Base-by-base conservation (phyloP, 2,888 invertebrate genomes). In the Acanthoscelides obtectus region DNA sequence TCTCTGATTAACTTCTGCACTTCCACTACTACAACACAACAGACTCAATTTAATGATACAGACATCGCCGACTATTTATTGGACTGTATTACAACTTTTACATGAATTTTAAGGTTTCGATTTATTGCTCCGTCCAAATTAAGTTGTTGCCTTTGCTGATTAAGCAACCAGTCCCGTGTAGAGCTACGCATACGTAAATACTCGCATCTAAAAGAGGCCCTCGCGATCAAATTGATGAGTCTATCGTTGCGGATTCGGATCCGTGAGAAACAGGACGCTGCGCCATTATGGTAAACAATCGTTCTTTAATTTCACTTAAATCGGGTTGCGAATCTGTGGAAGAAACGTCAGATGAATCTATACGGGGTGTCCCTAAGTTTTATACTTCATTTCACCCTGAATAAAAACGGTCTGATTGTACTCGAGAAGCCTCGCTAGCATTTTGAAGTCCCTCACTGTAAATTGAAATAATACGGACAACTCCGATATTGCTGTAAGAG, bases 71-170 rank as follows among this genome's bases (percentile, higher is more conserved):
- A 21, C 71, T 78, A 79, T 80, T 80, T 81, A 81, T 81, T 79
- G 79, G 78, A 80, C 78, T 78, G 80, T 81, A 77, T 72, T 75
- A 79, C 78, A 79, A 76, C 72, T 74, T 72, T 77, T 79, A 81
- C 81, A 81, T 77, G 79, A 81, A 78, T 80, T 80, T 80, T 78
- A 77, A 80, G 78, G 77, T 76, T 74, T 76, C 78, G 76, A 81
- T 81, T 81, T 81, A 81, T 77, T 75, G 77, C 76, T 72, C 70
- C 72, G 73, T 75, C 77, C 78, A 80, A 81, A 81, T 81, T 80
- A 80, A 81, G 80, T 79, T 81, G 81, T 81, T 81, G 79, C 75
- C n/a, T n/a, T n/a, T 76, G 79, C 79, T 80, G 80, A 81, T 81
- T 80, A 80, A 77, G 72, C 69, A 45, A 17, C 45, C 12, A 45